Evolutionary conservation across 2,888 invertebrate species (phyloP).

Genomic region (Phaonia tiefii): DNA sequence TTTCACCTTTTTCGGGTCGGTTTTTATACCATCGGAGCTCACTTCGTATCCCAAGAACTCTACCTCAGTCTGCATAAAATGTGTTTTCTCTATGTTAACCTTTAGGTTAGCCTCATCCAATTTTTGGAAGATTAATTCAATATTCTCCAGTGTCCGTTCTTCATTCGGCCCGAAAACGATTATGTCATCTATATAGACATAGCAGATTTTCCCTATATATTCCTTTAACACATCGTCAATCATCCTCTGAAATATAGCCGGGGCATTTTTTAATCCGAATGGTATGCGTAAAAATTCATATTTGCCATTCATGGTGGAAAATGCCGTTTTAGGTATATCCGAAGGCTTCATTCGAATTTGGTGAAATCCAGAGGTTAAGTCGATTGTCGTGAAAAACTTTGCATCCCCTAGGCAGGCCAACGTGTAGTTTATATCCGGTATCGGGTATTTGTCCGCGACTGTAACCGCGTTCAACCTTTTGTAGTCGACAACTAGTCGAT

Average conservation of each 20-base stretch:
- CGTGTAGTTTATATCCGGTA: too few relatives aligned
- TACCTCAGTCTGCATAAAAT: conserved; percentile 43
- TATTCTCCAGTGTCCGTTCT: conserved; percentile 1
- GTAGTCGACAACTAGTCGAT: too few relatives aligned
- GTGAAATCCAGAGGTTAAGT: too few relatives aligned
- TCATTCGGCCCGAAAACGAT: conserved; percentile 47
- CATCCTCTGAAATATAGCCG: too few relatives aligned
- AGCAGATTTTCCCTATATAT: too few relatives aligned
- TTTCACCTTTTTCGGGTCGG: conserved; percentile 37
- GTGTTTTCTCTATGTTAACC: conserved; percentile 40
- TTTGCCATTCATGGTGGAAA: conserved; percentile 60
- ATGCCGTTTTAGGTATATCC: conserved; percentile 35
- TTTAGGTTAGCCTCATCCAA: conserved; percentile 42
- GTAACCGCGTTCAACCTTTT: too few relatives aligned
- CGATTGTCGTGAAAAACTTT: too few relatives aligned
- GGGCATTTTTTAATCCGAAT: conserved; percentile 59
- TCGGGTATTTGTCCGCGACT: too few relatives aligned
- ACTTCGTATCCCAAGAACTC: conserved; percentile 49
- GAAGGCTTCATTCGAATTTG: conserved; percentile 50
- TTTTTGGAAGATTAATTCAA: conserved; percentile 28
- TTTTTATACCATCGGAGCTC: conserved; percentile 27
- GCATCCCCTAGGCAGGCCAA: too few relatives aligned
- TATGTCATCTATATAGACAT: conserved; percentile 67
- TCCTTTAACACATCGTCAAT: too few relatives aligned
- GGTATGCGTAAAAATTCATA: conserved; percentile 52